These are phyloP conservation scores for Alcis repandata DNA, from an alignment of 2,888 invertebrate genomes.

Conservation along the genomic window DNA sequence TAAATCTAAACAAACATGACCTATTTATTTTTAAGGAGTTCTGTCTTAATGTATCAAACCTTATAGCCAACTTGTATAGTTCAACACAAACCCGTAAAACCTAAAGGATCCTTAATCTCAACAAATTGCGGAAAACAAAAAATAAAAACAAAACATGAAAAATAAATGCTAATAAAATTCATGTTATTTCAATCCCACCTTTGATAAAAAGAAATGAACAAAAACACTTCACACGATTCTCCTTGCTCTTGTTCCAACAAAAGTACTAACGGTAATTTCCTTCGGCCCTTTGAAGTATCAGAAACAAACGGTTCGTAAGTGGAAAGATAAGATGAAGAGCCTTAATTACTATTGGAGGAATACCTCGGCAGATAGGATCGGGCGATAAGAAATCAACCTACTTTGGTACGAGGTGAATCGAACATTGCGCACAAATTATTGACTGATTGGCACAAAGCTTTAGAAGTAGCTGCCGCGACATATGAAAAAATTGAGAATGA, in stretches of 20 bases:
- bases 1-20: conserved; percentile 26
- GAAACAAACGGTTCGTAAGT: conserved; percentile 48
- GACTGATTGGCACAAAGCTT: conserved; percentile 7
- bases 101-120: not conserved
- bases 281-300: conserved; percentile 48
- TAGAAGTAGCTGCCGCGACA: conserved; percentile 10
- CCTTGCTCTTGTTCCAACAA: conserved; percentile 32
- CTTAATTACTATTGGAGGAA: conserved; percentile 59
- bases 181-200: conserved; percentile 32
- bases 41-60: too few relatives aligned
- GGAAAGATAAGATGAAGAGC: conserved; percentile 49
- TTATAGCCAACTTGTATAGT: not conserved
- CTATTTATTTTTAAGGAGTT: not conserved
- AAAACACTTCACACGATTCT: conserved; percentile 36
- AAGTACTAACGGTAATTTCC: conserved; percentile 44
- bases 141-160: conserved; percentile 3
- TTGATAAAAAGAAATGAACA: conserved; percentile 39
- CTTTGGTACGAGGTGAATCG: not conserved
- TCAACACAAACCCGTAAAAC: not conserved
- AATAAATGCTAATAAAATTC: conserved; percentile 15
- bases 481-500: conserved; percentile 31
- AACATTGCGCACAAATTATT: conserved; percentile 10
- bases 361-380: conserved; percentile 28
- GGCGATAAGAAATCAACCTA: conserved; percentile 10
- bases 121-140: conserved; percentile 3